Conservation (phyloP, 2,113 vertebrate species). For the Dolichallabes microphthalmus region DNA sequence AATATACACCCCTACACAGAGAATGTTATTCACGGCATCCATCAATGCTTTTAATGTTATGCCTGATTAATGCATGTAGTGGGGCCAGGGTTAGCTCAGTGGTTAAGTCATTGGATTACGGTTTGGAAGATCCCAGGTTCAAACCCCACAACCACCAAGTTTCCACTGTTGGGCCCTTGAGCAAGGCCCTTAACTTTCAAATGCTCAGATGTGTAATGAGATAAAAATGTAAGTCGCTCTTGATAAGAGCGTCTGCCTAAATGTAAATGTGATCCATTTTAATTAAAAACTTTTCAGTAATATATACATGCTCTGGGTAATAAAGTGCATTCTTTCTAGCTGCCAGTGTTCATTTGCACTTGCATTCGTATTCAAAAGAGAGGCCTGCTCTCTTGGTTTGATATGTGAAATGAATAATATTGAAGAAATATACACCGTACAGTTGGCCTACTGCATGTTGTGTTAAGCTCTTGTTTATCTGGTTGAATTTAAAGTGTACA, state of each 20-base stretch:
- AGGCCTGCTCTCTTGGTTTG: not conserved
- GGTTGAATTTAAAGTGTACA: slow-evolving; percentile 12
- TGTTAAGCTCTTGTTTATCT: slow-evolving; percentile 32
- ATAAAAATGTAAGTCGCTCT: too few relatives aligned
- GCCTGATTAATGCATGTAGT: not conserved
- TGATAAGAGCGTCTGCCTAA: too few relatives aligned
- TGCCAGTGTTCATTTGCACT: not conserved
- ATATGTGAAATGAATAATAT: slow-evolving; percentile 1
- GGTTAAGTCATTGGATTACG: too few relatives aligned
- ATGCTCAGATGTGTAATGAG: too few relatives aligned
- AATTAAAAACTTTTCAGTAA: not conserved
- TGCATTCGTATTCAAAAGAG: not conserved
- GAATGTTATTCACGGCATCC: too few relatives aligned
- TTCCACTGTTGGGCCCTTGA: too few relatives aligned
- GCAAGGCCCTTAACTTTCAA: too few relatives aligned
- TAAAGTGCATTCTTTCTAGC: not conserved
- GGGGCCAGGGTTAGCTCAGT: too few relatives aligned
- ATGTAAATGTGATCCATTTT: not conserved
- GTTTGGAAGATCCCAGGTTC: too few relatives aligned
- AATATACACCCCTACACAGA: too few relatives aligned
- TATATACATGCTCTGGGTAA: not conserved
- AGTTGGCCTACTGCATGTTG: slow-evolving; percentile 27
- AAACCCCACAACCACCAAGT: too few relatives aligned
- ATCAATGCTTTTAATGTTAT: too few relatives aligned
- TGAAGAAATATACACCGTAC: not conserved